Base-by-base conservation (phyloP, 2,888 invertebrate genomes). In the Sinhomidia bicolor region DNA sequence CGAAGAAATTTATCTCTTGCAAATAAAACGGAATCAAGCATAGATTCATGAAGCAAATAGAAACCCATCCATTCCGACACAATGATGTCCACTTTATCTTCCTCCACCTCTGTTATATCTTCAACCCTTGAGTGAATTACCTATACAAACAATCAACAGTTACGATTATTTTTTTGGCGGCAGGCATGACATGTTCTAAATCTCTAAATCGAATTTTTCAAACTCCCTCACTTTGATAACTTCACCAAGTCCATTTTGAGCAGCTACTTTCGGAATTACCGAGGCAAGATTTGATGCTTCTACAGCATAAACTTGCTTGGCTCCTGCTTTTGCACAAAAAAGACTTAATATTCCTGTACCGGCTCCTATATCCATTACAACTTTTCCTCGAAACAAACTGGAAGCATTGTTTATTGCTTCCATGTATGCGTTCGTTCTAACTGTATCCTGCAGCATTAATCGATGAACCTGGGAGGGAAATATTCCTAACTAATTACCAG, bases 31-130 rank as follows among this genome's bases (percentile, higher is more conserved):
- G 98, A 97, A 93, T 98, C 97, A 82, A 99, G 93, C 99, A 99
- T 99, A 7, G 97, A 98, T 94, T 99, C 99, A 93, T 98, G 99
- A 17, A 99, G 94, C 44, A 99, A 94, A 94, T 98, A 98, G 94
- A 99, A 98, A 0, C 99, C 99, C 99, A 99, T 99, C 99, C 99
- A 99, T 94, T 99, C 99, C 0, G 98, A 98, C 5, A 99, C 95
- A 90, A 99, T 97, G 10, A 98, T 95, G 93, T 99, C 98, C 0
- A 97, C 97, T 9, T 95, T 94, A 79, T 95, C 94, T 78, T 97
- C 93, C 0, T n/a, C 65, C 14, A 79, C 0, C 0, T 79, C 68
- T 32, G 93, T 93, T 2, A 98, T 94, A 93, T 98, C 96, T 94
- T 98, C 98, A 7, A 97, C 95, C 94, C 94, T 95, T 80, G 95